These are phyloP conservation scores for Denticeps clupeoides DNA, from an alignment of 2,797 vertebrate species.

Conservation along the genomic window DNA sequence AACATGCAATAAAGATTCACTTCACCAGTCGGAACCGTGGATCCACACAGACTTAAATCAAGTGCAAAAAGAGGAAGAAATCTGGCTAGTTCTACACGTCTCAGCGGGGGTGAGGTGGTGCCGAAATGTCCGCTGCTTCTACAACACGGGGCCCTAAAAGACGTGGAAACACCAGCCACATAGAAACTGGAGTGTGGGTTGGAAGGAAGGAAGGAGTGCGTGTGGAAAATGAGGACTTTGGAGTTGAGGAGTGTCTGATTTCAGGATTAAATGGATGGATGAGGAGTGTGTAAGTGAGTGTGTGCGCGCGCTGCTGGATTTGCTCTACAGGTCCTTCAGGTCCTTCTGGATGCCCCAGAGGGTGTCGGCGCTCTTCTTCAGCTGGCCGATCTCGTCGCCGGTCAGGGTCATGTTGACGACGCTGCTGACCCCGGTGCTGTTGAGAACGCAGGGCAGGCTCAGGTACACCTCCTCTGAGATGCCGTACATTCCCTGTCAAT, in stretches of 20 bases:
- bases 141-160: too few species aligned
- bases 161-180: not conserved
- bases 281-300: not conserved
- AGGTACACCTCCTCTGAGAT: conserved; percentile 85
- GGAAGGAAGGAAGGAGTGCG: conserved; percentile 3
- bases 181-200: not conserved
- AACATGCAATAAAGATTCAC: too few species aligned
- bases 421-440: conserved; percentile 65
- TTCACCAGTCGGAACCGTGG: too few species aligned
- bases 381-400: conserved; percentile 70
- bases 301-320: not conserved
- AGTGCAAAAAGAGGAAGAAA: too few species aligned
- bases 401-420: conserved; percentile 90
- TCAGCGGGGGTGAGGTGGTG: too few species aligned
- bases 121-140: too few species aligned
- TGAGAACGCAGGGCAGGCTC: conserved; percentile 82
- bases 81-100: too few species aligned
- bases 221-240: not conserved
- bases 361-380: conserved; percentile 81
- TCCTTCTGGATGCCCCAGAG: conserved; percentile 92
- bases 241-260: not conserved
- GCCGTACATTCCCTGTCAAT: conserved; percentile 73
- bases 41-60: too few species aligned
- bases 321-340: conserved; percentile 74
- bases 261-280: too few species aligned